Base-by-base conservation (phyloP, 2,113 vertebrate species). In the Peucedramus taeniatus region DNA sequence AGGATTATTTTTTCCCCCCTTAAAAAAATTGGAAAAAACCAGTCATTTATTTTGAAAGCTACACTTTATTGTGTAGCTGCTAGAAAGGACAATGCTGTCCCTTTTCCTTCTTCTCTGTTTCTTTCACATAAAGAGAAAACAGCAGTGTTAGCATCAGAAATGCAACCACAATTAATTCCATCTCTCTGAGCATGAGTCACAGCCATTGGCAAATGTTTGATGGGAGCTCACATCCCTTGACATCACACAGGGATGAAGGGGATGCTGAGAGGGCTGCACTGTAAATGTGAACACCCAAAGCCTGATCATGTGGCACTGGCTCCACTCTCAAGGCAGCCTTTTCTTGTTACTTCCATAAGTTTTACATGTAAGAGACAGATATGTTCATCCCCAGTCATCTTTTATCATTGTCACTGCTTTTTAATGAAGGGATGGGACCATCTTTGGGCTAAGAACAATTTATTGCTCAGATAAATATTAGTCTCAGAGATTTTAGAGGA, bases 1-100 rank as follows among this genome's bases (percentile, higher is more conserved):
- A 93, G 51, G 54, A 82, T 51, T 51, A 39, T 42, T 54, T n/a
- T 30, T 30, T 11, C 0, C 7, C 3, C 19, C 8, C 10, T 19
- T 12, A 49, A 15, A 79, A 76, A 79, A 94, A n/a, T 1, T 40
- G 42, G 54, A 71, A 91, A 96, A 91, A 56, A 9, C 0, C 7
- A 65, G 65, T 79, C 5, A 93, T 56, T 88, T 93, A 39, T 94
- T 86, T 92, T 92, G 92, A 95, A 96, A 91, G 47, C 57, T 59
- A 53, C 66, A 74, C 49, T 72, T 87, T 4, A 16, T 16, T 66
- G 53, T 27, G 7, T 39, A 79, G 93, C 83, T 96, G 53, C 31
- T 44, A 87, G 37, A 71, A 75, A 88, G 24, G 21, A 87, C 35
- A 92, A 66, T 39, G 9, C 4, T 26, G 14, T 19, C 31, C 31